A percentile compares a stretch with the other conserved stretches of the same genome.
phyloP scores from a whole-genome alignment of 1,140 invertebrate genomes.

The Notospermus geniculatus region DNA sequence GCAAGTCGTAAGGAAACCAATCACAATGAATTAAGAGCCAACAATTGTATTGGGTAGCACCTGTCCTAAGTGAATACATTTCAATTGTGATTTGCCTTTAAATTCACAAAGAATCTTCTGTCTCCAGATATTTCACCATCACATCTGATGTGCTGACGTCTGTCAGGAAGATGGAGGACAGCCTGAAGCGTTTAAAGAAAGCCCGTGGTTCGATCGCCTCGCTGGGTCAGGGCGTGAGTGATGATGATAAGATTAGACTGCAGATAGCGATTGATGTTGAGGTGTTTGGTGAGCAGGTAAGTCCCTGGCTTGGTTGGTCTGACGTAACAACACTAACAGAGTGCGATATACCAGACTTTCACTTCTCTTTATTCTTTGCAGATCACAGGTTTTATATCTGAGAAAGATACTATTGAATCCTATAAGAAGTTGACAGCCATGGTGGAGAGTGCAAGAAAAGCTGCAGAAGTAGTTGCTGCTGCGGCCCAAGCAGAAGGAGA shows the following conservation, averaged over 20 bases:
- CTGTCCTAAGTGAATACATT: too few relatives aligned
- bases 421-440: constrained; percentile 35
- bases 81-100: too few relatives aligned
- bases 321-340: too few relatives aligned
- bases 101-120: too few relatives aligned
- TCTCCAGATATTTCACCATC: constrained; percentile 71
- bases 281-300: constrained; percentile 54
- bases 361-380: constrained; percentile 24
- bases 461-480: too few relatives aligned
- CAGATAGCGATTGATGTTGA: constrained; percentile 85
- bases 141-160: constrained; percentile 86
- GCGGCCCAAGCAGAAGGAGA: too few relatives aligned
- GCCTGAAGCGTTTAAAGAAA: constrained; percentile 88
- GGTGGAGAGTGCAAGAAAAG: not conserved
- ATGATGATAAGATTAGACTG: constrained; percentile 90
- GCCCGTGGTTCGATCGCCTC: constrained; percentile 63
- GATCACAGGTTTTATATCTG: constrained; percentile 34
- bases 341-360: too few relatives aligned
- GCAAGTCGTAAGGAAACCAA: too few relatives aligned
- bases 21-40: too few relatives aligned
- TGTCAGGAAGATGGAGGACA: constrained; percentile 92
- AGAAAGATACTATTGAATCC: constrained; percentile 23
- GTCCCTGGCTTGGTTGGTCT: too few relatives aligned
- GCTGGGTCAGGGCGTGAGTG: constrained; percentile 60
- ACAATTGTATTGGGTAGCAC: too few relatives aligned